These are phyloP conservation scores for Macrophya annulata DNA, from an alignment of 2,888 invertebrate species.

Conservation along the genomic window DNA sequence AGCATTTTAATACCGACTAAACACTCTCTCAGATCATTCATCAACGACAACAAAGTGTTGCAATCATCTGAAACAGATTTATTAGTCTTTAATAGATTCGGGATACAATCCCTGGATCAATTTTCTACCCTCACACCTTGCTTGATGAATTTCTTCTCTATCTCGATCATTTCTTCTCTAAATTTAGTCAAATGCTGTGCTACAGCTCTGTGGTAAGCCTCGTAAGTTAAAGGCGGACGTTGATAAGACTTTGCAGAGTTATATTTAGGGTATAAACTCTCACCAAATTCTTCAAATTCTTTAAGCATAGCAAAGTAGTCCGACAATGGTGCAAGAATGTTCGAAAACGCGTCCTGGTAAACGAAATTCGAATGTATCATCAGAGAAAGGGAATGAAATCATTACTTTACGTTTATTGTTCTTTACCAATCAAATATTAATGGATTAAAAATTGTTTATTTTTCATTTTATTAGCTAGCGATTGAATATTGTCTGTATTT, in stretches of 20 bases:
- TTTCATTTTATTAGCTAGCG: too few species aligned
- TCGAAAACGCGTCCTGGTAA: conserved; percentile 72
- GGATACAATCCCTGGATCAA: background rate
- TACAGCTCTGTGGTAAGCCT: conserved; percentile 79
- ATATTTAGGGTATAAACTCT: conserved; percentile 70
- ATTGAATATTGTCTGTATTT: background rate
- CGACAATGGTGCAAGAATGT: conserved; percentile 71
- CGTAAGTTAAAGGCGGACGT: conserved; percentile 78
- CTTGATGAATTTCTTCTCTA: conserved; percentile 77
- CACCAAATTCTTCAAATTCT: conserved; percentile 76
- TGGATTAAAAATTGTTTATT: background rate
- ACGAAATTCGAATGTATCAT: background rate
- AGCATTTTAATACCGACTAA: conserved; percentile 77
- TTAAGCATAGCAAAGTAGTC: conserved; percentile 72
- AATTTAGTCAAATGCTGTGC: conserved; percentile 77
- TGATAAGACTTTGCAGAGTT: conserved; percentile 60
- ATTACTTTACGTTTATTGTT: too few species aligned
- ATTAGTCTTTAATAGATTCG: background rate
- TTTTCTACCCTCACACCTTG: conserved; percentile 70
- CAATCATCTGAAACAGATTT: conserved; percentile 69
- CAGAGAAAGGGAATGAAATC: conserved; percentile 30
- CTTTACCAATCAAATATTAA: background rate
- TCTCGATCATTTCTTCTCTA: conserved; percentile 72
- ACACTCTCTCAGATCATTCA: conserved; percentile 72
- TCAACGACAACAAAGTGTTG: conserved; percentile 78